Conservation (phyloP, 2,113 vertebrate species). For the Phrynocephalus versicolor region DNA sequence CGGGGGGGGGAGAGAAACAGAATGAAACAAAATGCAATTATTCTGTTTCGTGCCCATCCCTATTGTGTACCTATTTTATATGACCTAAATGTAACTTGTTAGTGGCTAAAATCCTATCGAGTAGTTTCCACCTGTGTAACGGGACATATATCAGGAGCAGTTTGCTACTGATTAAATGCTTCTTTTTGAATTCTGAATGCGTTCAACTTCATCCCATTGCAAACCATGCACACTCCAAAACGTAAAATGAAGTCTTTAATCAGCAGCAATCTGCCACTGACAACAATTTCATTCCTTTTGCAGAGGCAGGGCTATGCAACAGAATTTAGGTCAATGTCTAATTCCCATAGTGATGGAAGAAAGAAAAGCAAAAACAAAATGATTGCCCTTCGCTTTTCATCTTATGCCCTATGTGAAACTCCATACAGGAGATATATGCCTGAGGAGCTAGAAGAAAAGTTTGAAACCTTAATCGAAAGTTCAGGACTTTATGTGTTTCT, state of each 20-base stretch:
- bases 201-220: not conserved
- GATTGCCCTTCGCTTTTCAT: constrained; percentile 7
- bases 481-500: not conserved
- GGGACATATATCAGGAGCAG: too few species aligned
- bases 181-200: not conserved
- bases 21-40: too few species aligned
- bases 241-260: too few species aligned
- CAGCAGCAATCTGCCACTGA: too few species aligned
- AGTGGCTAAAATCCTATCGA: too few species aligned
- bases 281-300: too few species aligned
- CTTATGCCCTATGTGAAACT: constrained; percentile 3
- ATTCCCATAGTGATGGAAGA: not conserved
- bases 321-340: not conserved
- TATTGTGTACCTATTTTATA: too few species aligned
- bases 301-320: not conserved
- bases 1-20: too few species aligned
- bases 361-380: not conserved
- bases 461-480: not conserved
- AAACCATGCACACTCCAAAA: not conserved
- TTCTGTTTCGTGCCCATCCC: too few species aligned
- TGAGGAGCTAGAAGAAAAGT: not conserved
- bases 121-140: too few species aligned
- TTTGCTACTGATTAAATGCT: not conserved
- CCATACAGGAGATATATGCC: not conserved
- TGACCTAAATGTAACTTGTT: too few species aligned